Percentiles rank a stretch among this genome's conserved stretches.
phyloP scores from a whole-genome alignment of 2,797 vertebrate genomes.

The Sebastes nivosus region DNA sequence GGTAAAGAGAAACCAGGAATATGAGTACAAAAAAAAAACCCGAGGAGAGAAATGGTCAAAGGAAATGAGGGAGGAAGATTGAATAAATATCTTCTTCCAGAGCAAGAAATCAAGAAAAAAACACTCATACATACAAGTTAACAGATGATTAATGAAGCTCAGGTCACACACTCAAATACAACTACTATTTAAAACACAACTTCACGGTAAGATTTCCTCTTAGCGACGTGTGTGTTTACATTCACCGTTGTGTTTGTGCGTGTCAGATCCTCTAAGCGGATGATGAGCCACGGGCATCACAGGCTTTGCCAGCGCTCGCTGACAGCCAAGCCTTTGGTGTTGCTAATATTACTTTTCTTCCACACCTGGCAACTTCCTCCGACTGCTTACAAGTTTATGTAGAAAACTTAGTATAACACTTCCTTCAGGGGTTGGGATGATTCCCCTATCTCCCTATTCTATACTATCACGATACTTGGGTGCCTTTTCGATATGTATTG shows the following conservation, averaged over 20 bases:
- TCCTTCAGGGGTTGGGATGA: background rate
- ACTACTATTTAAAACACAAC: slow-evolving; percentile 22
- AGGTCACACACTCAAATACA: slow-evolving; percentile 12
- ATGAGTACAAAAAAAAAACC: background rate
- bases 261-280: slow-evolving; percentile 45
- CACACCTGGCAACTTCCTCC: slow-evolving; percentile 49
- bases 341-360: slow-evolving; percentile 50
- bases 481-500: no score
- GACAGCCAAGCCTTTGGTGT: slow-evolving; percentile 64
- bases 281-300: slow-evolving; percentile 62
- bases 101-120: slow-evolving; percentile 15
- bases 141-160: slow-evolving; percentile 23
- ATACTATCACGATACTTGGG: no score
- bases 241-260: slow-evolving; percentile 12
- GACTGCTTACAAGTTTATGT: slow-evolving; percentile 28
- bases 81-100: slow-evolving; percentile 22
- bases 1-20: slow-evolving; percentile 15
- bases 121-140: background rate
- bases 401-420: slow-evolving; percentile 30
- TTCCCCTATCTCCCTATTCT: no score
- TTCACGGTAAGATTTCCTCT: slow-evolving; percentile 5
- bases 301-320: slow-evolving; percentile 52
- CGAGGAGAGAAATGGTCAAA: slow-evolving; percentile 8
- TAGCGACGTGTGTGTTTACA: slow-evolving; percentile 11
- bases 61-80: slow-evolving; percentile 14